Percentiles rank a stretch among this genome's conserved stretches.
These are phyloP conservation scores for Macrotrachela quadricornifera DNA, from an alignment of 1,140 invertebrate genomes.

Conservation along the genomic window DNA sequence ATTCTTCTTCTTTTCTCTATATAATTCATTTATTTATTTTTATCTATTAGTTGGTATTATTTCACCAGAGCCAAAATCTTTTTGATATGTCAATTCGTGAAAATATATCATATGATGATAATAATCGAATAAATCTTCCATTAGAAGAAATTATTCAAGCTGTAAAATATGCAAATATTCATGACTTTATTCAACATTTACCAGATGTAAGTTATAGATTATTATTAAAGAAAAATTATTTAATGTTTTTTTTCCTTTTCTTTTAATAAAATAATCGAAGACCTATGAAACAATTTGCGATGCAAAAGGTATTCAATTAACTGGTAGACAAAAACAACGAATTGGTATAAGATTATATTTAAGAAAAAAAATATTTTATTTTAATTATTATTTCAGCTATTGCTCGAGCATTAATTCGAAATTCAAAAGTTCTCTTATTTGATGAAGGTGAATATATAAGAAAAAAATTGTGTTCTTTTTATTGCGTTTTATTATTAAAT, in stretches of 20 bases:
- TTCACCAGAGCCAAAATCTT: slow-evolving; percentile 58
- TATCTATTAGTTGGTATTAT: slow-evolving; percentile 14
- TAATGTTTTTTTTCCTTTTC: too few species aligned
- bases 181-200: slow-evolving; percentile 52
- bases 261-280: too few species aligned
- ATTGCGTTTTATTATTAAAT: too few species aligned
- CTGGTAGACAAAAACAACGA: not conserved
- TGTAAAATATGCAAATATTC: slow-evolving; percentile 62
- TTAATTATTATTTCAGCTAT: slow-evolving; percentile 5
- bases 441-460: slow-evolving; percentile 42
- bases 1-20: slow-evolving; percentile 30
- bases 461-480: too few species aligned
- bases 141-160: slow-evolving; percentile 57
- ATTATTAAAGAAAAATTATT: too few species aligned
- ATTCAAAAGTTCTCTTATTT: slow-evolving; percentile 51
- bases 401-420: slow-evolving; percentile 31
- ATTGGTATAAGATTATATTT: not conserved
- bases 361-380: too few species aligned
- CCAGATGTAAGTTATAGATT: slow-evolving; percentile 38
- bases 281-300: too few species aligned
- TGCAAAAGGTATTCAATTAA: too few species aligned
- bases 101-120: slow-evolving; percentile 68
- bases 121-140: slow-evolving; percentile 36
- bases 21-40: too few species aligned
- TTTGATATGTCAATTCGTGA: slow-evolving; percentile 62